Percentiles rank a stretch among this genome's conserved stretches.
Conservation (phyloP, 1,140 invertebrate species). For the Drosophila novamexicana region DNA sequence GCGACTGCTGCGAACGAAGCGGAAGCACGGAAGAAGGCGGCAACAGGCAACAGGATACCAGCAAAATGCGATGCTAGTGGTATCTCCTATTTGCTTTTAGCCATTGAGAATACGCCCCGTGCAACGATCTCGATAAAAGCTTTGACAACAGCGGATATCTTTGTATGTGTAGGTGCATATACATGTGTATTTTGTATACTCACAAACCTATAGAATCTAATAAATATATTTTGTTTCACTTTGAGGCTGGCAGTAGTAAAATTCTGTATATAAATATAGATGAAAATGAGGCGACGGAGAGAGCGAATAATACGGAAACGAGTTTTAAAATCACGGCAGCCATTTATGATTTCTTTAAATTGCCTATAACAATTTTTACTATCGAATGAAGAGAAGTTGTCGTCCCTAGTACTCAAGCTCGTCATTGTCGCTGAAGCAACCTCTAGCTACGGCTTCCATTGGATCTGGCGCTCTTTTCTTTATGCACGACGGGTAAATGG, state of each 20-base stretch:
- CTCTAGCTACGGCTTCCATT: constrained; percentile 15
- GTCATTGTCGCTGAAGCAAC: constrained; percentile 7
- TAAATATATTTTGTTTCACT: neutral
- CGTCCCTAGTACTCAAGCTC: constrained; percentile 14
- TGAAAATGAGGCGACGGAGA: neutral
- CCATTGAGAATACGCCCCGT: constrained; percentile 54
- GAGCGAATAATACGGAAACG: constrained; percentile 10
- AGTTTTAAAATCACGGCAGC: constrained; percentile 47
- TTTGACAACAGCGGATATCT: neutral
- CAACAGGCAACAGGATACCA: neutral
- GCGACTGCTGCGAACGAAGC: constrained; percentile 30
- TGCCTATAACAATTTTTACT: constrained; percentile 79
- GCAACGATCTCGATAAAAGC: neutral
- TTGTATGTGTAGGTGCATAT: neutral
- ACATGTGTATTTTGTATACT: neutral
- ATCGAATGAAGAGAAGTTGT: constrained; percentile 36
- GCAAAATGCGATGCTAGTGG: neutral
- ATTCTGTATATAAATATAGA: neutral
- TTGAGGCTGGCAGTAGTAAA: neutral
- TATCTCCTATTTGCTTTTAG: neutral
- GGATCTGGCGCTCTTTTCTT: constrained; percentile 2
- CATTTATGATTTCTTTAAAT: constrained; percentile 82
- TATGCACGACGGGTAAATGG: constrained; percentile 11
- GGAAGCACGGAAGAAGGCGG: constrained; percentile 23
- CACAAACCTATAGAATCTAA: neutral